phyloP scores from a whole-genome alignment of 2,797 vertebrate species.

The Chaenodraco wilsoni region DNA sequence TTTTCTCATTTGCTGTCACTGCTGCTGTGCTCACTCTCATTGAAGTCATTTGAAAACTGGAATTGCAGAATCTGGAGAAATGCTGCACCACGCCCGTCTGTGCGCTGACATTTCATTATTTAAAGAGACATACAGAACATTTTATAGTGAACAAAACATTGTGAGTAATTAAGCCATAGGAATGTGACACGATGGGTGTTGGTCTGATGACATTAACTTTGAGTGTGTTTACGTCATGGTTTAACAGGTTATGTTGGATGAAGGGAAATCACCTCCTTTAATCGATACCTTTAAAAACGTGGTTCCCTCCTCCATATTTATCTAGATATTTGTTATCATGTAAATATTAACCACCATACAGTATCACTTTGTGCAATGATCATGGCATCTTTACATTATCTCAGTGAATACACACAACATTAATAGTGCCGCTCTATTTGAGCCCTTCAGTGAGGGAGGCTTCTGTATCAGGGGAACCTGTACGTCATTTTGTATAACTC shows the following conservation, averaged over 20 bases:
- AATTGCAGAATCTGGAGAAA: conserved; percentile 54
- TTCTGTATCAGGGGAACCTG: conserved; percentile 39
- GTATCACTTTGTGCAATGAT: conserved; percentile 15
- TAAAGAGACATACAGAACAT: conserved; percentile 24
- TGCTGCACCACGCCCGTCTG: conserved; percentile 63
- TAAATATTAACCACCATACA: neutral
- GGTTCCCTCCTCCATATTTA: neutral
- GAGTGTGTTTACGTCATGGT: neutral
- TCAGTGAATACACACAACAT: conserved; percentile 17
- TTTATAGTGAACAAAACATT: conserved; percentile 25
- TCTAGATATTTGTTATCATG: neutral
- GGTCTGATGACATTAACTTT: conserved; percentile 14
- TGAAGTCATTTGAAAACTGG: conserved; percentile 58
- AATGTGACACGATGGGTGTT: conserved; percentile 43
- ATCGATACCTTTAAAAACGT: no score
- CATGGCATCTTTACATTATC: conserved; percentile 37
- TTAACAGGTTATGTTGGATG: conserved; percentile 1
- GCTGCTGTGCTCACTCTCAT: conserved; percentile 7
- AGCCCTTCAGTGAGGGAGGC: conserved; percentile 21
- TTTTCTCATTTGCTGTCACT: conserved; percentile 64
- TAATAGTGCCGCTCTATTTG: conserved; percentile 31
- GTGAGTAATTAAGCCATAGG: conserved; percentile 24
- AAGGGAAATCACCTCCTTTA: neutral
- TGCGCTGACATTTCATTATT: conserved; percentile 50
- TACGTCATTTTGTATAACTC: conserved; percentile 41